These are phyloP conservation scores for Tychaedon coryphoeus DNA, from an alignment of 2,113 vertebrate genomes.

Conservation along the genomic window DNA sequence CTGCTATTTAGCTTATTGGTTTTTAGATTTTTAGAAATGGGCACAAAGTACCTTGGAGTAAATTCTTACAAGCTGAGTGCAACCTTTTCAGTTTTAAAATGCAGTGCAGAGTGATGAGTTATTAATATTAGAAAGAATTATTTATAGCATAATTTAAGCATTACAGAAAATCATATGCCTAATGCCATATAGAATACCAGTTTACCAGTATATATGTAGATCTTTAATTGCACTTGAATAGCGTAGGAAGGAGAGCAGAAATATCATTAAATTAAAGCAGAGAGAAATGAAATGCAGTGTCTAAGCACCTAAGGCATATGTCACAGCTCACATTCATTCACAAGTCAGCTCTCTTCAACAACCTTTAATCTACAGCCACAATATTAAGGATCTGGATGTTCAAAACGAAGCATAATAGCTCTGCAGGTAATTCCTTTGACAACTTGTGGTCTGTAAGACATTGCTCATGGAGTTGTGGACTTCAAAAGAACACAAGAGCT, in stretches of 20 bases:
- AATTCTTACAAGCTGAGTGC: background rate
- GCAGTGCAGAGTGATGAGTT: background rate
- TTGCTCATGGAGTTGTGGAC: background rate
- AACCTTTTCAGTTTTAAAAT: background rate
- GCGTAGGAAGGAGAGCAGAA: background rate
- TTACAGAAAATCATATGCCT: background rate
- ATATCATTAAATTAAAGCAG: background rate
- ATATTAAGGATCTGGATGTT: background rate
- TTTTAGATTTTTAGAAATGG: background rate
- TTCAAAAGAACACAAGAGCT: slow-evolving; percentile 11
- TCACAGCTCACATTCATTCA: background rate
- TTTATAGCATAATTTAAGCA: background rate
- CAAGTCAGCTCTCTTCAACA: background rate
- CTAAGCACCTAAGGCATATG: background rate
- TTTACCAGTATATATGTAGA: background rate
- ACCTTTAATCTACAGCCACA: background rate
- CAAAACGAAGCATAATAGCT: slow-evolving; percentile 13
- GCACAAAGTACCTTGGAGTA: background rate
- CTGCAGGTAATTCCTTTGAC: slow-evolving; percentile 8
- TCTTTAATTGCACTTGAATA: background rate
- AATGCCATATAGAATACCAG: accelerated
- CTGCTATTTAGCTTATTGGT: no score
- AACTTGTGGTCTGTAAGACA: background rate
- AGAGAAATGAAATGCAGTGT: background rate
- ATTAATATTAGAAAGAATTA: slow-evolving; percentile 22